Base-by-base conservation (phyloP, 2,113 vertebrate species). In the Boleophthalmus pectinirostris region DNA sequence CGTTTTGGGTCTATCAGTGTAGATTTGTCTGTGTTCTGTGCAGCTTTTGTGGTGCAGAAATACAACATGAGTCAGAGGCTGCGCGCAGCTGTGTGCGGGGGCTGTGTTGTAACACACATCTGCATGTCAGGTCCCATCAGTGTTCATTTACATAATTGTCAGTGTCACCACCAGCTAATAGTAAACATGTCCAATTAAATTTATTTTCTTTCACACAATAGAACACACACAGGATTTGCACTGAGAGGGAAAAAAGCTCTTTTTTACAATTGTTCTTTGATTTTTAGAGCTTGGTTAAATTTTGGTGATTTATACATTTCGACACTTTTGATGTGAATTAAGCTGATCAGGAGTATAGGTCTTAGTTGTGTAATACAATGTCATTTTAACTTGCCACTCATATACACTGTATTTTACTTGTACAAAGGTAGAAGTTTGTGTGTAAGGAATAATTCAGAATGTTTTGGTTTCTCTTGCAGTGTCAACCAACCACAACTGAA, bases 101-200 rank as follows among this genome's bases (percentile, higher is more conserved):
- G 58, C 68, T 70, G 68, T 70, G 21, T 47, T 23, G 20, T 51
- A 12, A 10, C 47, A 72, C 80, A 81, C 73, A 79, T 80, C 70
- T 77, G 71, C 56, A 47, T 49, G 72, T 70, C 76, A 69, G 73
- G 57, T 81, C 81, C 81, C 23, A 78, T 60, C 72, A 58, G 57
- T 58, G 20, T 65, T 24, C 73, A 58, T 68, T 82, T 74, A 33
- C 23, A 63, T 72, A 25, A 14, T n/a, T 61, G 51, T 72, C 67
- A 51, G 67, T 33, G n/a, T 51, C 51, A 67, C 45, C 1, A 54
- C 23, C 3, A 0, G 33, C 46, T 63, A 24, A 64, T 53, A 51
- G 21, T 3, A 60, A 73, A 54, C 43, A 69, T 24, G 18, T 15
- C 0, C 46, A 5, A 49, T 53, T 29, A 12, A 57, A 3, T 21